phyloP scores from a whole-genome alignment of 1,140 invertebrate genomes.

The Drepana arcuata region DNA sequence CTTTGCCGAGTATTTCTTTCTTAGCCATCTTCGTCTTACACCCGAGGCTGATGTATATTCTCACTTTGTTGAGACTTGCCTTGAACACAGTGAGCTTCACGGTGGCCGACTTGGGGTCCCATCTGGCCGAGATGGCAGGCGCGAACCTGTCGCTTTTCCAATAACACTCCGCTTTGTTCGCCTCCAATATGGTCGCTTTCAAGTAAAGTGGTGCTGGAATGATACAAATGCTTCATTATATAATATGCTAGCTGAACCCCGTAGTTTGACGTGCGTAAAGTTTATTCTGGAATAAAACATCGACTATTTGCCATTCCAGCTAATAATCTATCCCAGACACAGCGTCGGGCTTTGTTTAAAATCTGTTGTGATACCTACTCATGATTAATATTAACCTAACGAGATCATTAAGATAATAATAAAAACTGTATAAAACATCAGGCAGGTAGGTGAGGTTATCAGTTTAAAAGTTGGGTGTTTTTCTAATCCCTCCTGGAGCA shows the following conservation, averaged over 20 bases:
- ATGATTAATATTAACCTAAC: no score
- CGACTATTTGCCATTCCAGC: no score
- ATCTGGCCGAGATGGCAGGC: slow-evolving; percentile 77
- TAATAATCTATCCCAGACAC: no score
- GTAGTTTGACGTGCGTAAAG: no score
- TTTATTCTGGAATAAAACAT: no score
- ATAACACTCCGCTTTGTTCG: slow-evolving; percentile 78
- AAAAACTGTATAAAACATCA: no score
- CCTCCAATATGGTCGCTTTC: slow-evolving; percentile 81
- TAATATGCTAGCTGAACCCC: slow-evolving; percentile 3
- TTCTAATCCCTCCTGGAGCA: no score
- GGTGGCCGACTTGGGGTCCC: slow-evolving; percentile 70
- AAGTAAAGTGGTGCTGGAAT: slow-evolving; percentile 78
- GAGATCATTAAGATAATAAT: no score
- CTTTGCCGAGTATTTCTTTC: slow-evolving; percentile 68
- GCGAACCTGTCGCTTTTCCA: slow-evolving; percentile 83
- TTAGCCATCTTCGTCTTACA: slow-evolving; percentile 69
- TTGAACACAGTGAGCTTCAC: slow-evolving; percentile 60
- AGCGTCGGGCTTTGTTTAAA: no score
- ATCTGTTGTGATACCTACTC: no score
- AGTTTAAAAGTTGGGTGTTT: no score
- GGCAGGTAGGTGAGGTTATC: no score
- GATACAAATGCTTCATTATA: slow-evolving; percentile 9
- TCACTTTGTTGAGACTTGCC: slow-evolving; percentile 58
- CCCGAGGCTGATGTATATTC: slow-evolving; percentile 65